Percentiles rank a stretch among this genome's conserved stretches.
Evolutionary conservation across 2,888 invertebrate species (phyloP).

Genomic region (Parelbella ahira): DNA sequence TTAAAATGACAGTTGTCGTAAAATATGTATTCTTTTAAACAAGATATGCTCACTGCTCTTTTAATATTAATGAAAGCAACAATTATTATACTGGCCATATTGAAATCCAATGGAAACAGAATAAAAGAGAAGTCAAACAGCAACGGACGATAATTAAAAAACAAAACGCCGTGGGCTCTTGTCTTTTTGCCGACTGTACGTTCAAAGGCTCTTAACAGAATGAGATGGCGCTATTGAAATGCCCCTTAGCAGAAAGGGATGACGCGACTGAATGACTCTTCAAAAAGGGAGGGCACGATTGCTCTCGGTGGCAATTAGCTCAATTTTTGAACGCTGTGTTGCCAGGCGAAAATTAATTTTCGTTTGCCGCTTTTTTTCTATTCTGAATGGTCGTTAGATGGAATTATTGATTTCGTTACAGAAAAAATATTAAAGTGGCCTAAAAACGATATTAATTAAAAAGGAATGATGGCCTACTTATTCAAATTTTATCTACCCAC

Average conservation of each 20-base stretch:
- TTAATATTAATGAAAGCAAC: background rate
- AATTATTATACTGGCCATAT: slow-evolving; percentile 3
- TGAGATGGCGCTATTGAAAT: slow-evolving; percentile 32
- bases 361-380: slow-evolving; percentile 26
- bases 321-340: slow-evolving; percentile 59
- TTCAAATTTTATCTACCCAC: no score
- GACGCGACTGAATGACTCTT: slow-evolving; percentile 16
- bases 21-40: no score
- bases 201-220: slow-evolving; percentile 45
- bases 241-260: slow-evolving; percentile 11
- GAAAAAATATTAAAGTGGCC: no score
- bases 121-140: slow-evolving; percentile 29
- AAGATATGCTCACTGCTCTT: background rate
- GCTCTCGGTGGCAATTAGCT: slow-evolving; percentile 55
- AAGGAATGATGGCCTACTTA: no score
- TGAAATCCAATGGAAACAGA: slow-evolving; percentile 10
- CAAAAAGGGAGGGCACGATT: slow-evolving; percentile 18
- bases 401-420: slow-evolving; percentile 1
- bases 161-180: slow-evolving; percentile 39
- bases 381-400: slow-evolving; percentile 26
- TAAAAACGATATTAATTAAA: no score
- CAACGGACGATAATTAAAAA: slow-evolving; percentile 53
- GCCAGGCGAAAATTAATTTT: slow-evolving; percentile 26
- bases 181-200: slow-evolving; percentile 46
- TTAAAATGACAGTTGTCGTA: no score